Evolutionary conservation across 2,113 vertebrate genomes (phyloP), one percentile per base, ranked within the genome.

Genomic region (Labrus mixtus): DNA sequence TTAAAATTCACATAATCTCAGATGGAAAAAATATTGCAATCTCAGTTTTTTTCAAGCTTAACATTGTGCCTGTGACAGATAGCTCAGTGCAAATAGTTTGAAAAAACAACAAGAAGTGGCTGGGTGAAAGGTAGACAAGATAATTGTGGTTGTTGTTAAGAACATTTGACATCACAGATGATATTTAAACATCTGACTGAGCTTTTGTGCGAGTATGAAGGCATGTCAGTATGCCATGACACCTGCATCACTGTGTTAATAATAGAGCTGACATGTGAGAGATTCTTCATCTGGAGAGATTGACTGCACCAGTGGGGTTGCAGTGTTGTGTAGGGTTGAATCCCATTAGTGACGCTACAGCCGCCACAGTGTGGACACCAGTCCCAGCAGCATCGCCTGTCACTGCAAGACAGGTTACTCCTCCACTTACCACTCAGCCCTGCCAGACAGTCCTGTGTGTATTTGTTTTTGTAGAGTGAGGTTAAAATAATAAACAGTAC

Each of bases 351-450:
- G 86, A 90, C 51, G 65, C 79, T 68, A 64, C 71, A 69, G 58
- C 68, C 62, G 22, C 37, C 54, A 70, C 67, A 45, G 64, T 76
- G 83, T 70, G 68, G 75, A 78, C 25, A 51, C 57, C 69, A 51
- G 81, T 88, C 87, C 81, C 84, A 37, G 57, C 63, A 54, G 54
- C 50, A 33, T 22, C 1, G 68, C 73, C 77, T 91, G 91, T 93
- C 91, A 90, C 46, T 1, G 67, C 68, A 90, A 92, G 91, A 93
- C 79, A 19, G 85, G 91, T 93, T 83, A 90, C 87, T 77, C 84
- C 79, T 63, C 77, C 61, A 55, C 68, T 74, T 58, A 71, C 64
- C 89, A 89, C 73, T 85, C 60, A 46, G 71, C 61, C 71, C 55
- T 46, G 60, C 53, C 61, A 61, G 11, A 20, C 41, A 62, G 16